These are phyloP conservation scores for Idaea aversata DNA, from an alignment of 2,888 invertebrate genomes.

Conservation along the genomic window DNA sequence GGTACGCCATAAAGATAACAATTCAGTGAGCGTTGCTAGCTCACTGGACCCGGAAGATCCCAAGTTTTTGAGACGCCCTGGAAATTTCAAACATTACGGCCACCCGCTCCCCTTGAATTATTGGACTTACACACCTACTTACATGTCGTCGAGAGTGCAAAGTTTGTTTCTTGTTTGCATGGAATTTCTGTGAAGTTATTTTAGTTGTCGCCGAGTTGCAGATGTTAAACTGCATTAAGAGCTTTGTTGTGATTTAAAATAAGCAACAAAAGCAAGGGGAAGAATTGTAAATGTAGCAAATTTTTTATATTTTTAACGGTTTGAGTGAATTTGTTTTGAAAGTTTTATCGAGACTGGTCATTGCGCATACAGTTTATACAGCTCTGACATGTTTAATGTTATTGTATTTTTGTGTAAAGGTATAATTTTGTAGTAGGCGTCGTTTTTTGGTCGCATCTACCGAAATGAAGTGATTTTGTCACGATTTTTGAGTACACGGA, in stretches of 20 bases:
- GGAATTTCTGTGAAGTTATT: conserved; percentile 51
- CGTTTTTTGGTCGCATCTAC: no score
- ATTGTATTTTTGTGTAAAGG: not conserved
- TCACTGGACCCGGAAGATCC: conserved; percentile 55
- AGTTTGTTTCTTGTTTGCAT: conserved; percentile 70
- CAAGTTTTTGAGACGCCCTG: conserved; percentile 58
- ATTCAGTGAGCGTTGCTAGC: conserved; percentile 51
- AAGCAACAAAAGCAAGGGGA: conserved; percentile 7
- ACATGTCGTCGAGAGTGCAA: conserved; percentile 64
- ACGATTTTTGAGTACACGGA: no score
- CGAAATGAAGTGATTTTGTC: no score
- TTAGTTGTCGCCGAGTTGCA: conserved; percentile 34
- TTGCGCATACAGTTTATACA: not conserved
- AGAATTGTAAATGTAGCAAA: conserved; percentile 5
- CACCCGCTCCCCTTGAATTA: conserved; percentile 71
- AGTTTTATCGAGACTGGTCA: not conserved
- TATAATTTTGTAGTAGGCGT: no score
- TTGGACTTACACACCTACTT: conserved; percentile 72
- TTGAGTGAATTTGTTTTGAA: not conserved
- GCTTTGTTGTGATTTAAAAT: conserved; percentile 21
- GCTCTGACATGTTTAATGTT: not conserved
- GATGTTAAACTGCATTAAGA: conserved; percentile 28
- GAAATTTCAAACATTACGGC: conserved; percentile 71
- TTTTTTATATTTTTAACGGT: conserved; percentile 6
- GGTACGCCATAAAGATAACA: conserved; percentile 37